Conservation (phyloP, 2,888 invertebrate species). For the Panorpa germanica region DNA sequence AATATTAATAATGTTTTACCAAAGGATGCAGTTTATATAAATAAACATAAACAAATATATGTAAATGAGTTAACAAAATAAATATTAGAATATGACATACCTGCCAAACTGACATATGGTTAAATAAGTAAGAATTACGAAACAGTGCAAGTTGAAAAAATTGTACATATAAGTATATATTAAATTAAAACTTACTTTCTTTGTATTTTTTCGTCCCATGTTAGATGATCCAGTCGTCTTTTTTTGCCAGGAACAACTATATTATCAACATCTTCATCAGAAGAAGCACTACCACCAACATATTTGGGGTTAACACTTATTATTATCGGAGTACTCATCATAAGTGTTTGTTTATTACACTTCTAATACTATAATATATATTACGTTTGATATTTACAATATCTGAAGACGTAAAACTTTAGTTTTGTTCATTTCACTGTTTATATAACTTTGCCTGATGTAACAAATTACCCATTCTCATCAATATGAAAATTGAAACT, state of each 20-base stretch:
- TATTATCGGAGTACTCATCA: no score
- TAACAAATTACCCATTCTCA: no score
- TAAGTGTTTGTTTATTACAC: no score
- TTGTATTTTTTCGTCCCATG: slow-evolving; percentile 75
- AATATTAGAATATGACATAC: slow-evolving; percentile 3
- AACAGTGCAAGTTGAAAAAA: neutral
- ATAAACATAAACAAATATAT: no score
- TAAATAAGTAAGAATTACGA: slow-evolving; percentile 2
- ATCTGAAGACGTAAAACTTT: slow-evolving; percentile 1
- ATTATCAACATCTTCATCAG: slow-evolving; percentile 5
- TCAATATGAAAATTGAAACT: slow-evolving; percentile 4
- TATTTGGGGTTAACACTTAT: slow-evolving; percentile 6
- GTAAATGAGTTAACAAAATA: slow-evolving; percentile 4
- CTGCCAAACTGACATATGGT: neutral
- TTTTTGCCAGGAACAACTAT: slow-evolving; percentile 32
- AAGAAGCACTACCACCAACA: slow-evolving; percentile 4
- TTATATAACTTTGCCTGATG: slow-evolving; percentile 7
- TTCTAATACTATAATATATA: no score
- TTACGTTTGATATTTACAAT: no score
- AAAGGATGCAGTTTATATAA: neutral
- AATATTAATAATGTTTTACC: neutral
- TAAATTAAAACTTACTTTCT: slow-evolving; percentile 46
- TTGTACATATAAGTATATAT: slow-evolving; percentile 10
- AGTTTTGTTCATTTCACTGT: slow-evolving; percentile 4
- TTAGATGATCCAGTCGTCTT: slow-evolving; percentile 60